phyloP scores from a whole-genome alignment of 2,888 invertebrate species.

The Auanema freiburgensis region DNA sequence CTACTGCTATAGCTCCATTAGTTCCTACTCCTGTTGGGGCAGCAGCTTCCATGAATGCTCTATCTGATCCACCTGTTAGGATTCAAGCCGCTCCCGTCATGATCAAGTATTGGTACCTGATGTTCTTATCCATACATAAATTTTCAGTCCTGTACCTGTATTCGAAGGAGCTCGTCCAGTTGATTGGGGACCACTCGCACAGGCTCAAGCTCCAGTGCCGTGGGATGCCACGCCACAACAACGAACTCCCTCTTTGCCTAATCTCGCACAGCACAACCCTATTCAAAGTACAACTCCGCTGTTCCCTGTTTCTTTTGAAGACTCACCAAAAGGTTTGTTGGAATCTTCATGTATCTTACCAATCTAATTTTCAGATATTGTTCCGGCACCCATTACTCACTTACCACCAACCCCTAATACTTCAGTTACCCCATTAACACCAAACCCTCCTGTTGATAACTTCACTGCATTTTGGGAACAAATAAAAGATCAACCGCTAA shows the following conservation, averaged over 20 bases:
- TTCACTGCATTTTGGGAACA: constrained; percentile 24
- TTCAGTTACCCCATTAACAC: neutral
- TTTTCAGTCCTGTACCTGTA: constrained; percentile 1
- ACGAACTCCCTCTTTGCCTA: constrained; percentile 22
- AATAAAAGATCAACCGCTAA: constrained; percentile 19
- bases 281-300: constrained; percentile 3
- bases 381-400: constrained; percentile 5
- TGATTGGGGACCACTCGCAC: constrained; percentile 14
- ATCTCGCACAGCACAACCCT: constrained; percentile 6
- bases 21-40: constrained; percentile 6
- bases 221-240: neutral
- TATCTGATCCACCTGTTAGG: neutral
- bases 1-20: constrained; percentile 10
- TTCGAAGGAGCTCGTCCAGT: constrained; percentile 12
- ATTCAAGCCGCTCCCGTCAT: neutral
- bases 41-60: neutral
- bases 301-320: constrained; percentile 38
- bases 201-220: neutral
- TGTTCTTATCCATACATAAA: neutral
- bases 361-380: neutral
- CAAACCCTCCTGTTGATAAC: constrained; percentile 7
- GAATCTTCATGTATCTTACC: neutral
- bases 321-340: constrained; percentile 16
- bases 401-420: constrained; percentile 15
- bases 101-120: neutral